phyloP scores from a whole-genome alignment of 2,888 invertebrate species.

The Sarcophaga rosellei region DNA sequence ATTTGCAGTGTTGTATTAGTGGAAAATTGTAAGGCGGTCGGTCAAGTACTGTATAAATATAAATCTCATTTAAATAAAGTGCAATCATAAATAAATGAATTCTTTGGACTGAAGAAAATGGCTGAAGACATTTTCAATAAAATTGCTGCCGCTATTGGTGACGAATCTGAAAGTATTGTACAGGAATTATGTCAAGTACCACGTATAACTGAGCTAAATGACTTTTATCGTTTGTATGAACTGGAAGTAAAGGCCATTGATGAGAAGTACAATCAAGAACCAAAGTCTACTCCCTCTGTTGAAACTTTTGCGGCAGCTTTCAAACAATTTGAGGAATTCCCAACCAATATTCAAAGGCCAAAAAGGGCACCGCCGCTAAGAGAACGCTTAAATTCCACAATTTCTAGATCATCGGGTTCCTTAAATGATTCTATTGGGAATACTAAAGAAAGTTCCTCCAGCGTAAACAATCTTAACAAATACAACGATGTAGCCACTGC shows the following conservation, averaged over 20 bases:
- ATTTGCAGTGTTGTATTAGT: conserved; percentile 22
- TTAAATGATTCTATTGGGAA: conserved; percentile 37
- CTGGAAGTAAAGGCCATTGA: conserved; percentile 70
- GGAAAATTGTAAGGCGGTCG: not conserved
- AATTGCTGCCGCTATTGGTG: conserved; percentile 64
- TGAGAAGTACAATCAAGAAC: conserved; percentile 22
- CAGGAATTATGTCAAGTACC: conserved; percentile 73
- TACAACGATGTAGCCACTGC: conserved; percentile 71
- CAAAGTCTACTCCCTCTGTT: conserved; percentile 69
- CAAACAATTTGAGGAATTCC: conserved; percentile 76
- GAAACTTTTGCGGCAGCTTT: conserved; percentile 75
- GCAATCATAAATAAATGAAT: not conserved
- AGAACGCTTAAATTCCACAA: conserved; percentile 71
- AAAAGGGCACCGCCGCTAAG: conserved; percentile 69
- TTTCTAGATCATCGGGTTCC: conserved; percentile 60
- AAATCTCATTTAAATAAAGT: conserved; percentile 9
- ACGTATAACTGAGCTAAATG: conserved; percentile 71
- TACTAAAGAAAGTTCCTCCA: conserved; percentile 59
- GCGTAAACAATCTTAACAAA: conserved; percentile 61
- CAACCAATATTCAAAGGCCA: conserved; percentile 74
- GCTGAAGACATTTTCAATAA: conserved; percentile 68
- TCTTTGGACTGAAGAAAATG: not conserved
- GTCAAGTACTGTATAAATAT: conserved; percentile 4
- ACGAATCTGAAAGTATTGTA: conserved; percentile 69
- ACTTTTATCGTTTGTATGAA: conserved; percentile 73